Conservation (phyloP, 2,113 vertebrate species). For the Semnornis frantzii region DNA sequence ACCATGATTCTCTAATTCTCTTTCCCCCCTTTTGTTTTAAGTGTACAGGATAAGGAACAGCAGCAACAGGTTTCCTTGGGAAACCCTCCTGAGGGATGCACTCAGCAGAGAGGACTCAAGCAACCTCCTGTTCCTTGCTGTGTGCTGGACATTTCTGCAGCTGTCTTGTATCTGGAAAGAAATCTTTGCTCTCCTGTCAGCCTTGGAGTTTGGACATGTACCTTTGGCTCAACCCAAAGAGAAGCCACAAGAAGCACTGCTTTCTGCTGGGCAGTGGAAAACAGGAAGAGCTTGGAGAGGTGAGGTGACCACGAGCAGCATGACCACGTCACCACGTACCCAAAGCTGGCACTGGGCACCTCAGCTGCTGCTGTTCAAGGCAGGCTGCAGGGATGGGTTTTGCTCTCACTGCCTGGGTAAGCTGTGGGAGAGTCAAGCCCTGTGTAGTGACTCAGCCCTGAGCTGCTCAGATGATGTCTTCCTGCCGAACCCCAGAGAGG, state of each 20-base stretch:
- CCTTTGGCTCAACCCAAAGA: neutral
- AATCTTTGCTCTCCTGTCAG: neutral
- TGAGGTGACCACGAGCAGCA: neutral
- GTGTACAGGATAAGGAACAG: neutral
- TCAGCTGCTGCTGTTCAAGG: neutral
- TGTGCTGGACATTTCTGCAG: neutral
- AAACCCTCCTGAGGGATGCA: neutral
- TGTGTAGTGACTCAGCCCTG: neutral
- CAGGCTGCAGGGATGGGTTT: neutral
- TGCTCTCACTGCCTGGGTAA: neutral
- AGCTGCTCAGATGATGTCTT: neutral
- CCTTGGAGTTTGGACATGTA: neutral
- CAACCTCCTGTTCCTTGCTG: neutral
- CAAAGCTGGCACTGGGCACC: neutral
- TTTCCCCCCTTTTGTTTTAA: neutral
- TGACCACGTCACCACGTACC: neutral
- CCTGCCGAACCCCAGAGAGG: neutral
- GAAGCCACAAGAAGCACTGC: neutral
- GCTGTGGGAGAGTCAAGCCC: neutral
- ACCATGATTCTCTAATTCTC: neutral
- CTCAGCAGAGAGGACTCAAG: neutral
- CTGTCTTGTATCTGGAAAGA: neutral
- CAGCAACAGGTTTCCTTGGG: neutral
- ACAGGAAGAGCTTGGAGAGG: neutral
- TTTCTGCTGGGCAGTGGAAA: neutral